A percentile compares a stretch with the other conserved stretches of the same genome.
Evolutionary conservation across 2,888 invertebrate genomes (phyloP).

Genomic region (Pyrrhosoma nymphula): DNA sequence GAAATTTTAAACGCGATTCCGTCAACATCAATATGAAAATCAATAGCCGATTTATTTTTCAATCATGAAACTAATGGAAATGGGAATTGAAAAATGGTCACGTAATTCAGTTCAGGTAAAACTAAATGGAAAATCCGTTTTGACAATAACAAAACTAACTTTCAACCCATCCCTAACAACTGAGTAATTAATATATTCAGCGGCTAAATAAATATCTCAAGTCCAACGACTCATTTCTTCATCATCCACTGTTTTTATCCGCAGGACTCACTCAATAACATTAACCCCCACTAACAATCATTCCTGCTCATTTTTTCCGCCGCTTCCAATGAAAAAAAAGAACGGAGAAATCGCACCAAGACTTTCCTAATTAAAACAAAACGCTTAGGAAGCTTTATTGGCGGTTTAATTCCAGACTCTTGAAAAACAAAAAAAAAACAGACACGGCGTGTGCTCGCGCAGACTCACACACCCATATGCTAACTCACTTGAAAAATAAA

Average conservation of each 20-base stretch:
- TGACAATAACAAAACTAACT: too few species aligned
- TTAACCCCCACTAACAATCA: neutral
- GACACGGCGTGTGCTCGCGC: neutral
- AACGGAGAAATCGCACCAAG: neutral
- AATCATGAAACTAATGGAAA: too few species aligned
- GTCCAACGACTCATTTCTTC: too few species aligned
- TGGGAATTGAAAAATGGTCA: too few species aligned
- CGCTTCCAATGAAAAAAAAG: neutral
- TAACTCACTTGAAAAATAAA: neutral
- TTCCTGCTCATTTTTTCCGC: neutral
- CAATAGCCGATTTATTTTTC: too few species aligned
- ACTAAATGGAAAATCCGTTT: too few species aligned
- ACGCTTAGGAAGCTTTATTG: neutral
- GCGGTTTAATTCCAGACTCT: slow-evolving; percentile 11
- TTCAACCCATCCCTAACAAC: neutral
- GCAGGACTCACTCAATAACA: neutral
- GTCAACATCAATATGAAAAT: too few species aligned
- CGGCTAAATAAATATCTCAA: too few species aligned
- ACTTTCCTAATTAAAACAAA: slow-evolving; percentile 32
- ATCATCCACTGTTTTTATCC: too few species aligned
- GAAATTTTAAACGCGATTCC: too few species aligned
- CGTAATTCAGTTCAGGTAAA: too few species aligned
- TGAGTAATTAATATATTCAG: neutral
- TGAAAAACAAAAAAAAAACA: neutral
- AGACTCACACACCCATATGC: neutral